Evolutionary conservation across 2,888 invertebrate genomes (phyloP).

Genomic region (Bursaphelenchus okinawaensis): DNA sequence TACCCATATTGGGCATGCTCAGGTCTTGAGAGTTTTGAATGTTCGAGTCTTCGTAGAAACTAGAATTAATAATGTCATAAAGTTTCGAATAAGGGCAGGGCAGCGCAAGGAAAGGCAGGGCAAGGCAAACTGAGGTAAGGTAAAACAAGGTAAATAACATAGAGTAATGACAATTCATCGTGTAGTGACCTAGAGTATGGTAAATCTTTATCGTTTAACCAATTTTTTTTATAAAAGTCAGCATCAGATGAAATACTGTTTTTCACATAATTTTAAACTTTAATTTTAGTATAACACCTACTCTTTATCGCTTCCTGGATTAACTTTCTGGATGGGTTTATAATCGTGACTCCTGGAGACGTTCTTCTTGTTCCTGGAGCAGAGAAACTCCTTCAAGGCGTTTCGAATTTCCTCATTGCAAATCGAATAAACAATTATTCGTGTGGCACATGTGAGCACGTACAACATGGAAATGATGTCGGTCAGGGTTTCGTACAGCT

Average conservation of each 20-base stretch:
- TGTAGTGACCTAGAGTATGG: too few species aligned
- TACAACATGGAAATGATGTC: slow-evolving; percentile 52
- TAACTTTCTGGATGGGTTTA: slow-evolving; percentile 18
- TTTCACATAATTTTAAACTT: too few species aligned
- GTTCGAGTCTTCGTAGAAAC: background rate
- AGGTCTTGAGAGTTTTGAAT: slow-evolving; percentile 7
- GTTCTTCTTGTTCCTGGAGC: slow-evolving; percentile 5
- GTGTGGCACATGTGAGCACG: slow-evolving; percentile 50
- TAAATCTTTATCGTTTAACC: too few species aligned
- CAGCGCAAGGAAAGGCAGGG: too few species aligned
- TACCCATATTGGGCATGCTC: slow-evolving; percentile 30
- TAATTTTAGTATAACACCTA: too few species aligned
- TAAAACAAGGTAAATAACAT: too few species aligned
- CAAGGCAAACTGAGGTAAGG: too few species aligned
- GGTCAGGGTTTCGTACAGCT: slow-evolving; percentile 51
- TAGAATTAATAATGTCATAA: too few species aligned
- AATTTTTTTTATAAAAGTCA: too few species aligned
- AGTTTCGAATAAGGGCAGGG: too few species aligned
- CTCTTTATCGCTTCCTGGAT: background rate
- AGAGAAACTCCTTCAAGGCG: slow-evolving; percentile 23
- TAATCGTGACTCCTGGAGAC: slow-evolving; percentile 9
- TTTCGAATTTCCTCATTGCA: slow-evolving; percentile 46
- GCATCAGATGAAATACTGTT: too few species aligned
- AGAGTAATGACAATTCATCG: too few species aligned
- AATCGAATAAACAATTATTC: slow-evolving; percentile 44